Evolutionary conservation across 2,888 invertebrate species (phyloP), one percentile per base, ranked within the genome.

Genomic region (Lycocerus yunnanus): DNA sequence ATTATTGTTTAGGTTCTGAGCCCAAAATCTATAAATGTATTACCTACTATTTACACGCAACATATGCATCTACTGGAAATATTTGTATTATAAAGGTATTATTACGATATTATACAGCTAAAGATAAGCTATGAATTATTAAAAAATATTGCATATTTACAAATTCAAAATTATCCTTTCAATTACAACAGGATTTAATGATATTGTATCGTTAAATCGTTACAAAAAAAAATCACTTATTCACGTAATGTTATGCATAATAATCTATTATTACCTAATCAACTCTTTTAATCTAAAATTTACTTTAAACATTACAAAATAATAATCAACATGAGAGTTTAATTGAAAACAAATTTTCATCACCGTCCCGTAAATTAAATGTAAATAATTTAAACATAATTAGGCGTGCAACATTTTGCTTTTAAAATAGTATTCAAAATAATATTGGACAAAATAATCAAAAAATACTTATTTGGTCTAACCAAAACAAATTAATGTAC

Each of bases 1-100:
- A 75, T 77, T 73, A 75, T 71, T 75, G 77, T 75, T 75, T 77
- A 79, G 79, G 81, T 79, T 79, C 79, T 79, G 78, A 78, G 73
- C 75, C 79, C 73, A 75, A 76, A 78, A 79, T 78, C 78, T 77
- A 79, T 77, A 78, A 77, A 77, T 77, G 69, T 71, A 73, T 76
- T 75, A 69, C 70, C 75, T 69, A 69, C 58, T 74, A 69, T 68
- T 67, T 69, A 73, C 80, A 79, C 79, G 79, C 79, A 77, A 80
- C 67, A 71, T 58, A 43, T 43, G 43, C 43, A 43, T 43, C 43
- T 43, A 43, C n/a, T n/a, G n/a, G 43, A 43, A 43, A 43, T n/a
- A 43, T 8, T 9, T 9, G 8, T 43, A 43, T 43, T 43, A 43
- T 43, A n/a, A 43, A 43, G 43, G 43, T 43, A 43, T 43, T 43